Percentiles rank a stretch among this genome's conserved stretches.
These are phyloP conservation scores for Hydropsyche tenuis DNA, from an alignment of 1,140 invertebrate species.

Conservation along the genomic window DNA sequence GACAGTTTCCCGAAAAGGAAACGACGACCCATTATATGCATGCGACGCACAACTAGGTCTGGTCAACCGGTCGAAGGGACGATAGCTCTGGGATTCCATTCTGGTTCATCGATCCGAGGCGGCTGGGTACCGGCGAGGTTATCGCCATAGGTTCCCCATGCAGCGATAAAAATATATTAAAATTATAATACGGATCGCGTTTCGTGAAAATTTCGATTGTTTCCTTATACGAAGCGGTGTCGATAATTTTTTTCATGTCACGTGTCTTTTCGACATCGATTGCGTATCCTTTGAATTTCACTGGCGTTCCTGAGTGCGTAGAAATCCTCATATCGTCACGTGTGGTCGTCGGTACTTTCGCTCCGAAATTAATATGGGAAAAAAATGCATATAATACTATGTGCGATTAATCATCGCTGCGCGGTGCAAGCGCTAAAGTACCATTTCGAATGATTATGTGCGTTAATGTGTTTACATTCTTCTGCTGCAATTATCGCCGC, in stretches of 20 bases:
- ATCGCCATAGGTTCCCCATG: neutral
- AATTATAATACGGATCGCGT: no score
- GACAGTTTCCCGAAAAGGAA: constrained; percentile 8
- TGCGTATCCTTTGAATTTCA: neutral
- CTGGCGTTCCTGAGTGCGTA: neutral
- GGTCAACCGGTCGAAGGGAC: neutral
- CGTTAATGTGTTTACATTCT: constrained; percentile 22
- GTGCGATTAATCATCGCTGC: neutral
- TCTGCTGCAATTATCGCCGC: neutral
- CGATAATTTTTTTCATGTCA: constrained; percentile 13
- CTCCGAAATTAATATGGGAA: neutral
- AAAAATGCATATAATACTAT: neutral
- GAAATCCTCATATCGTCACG: constrained; percentile 17
- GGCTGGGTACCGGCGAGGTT: neutral
- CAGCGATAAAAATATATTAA: neutral
- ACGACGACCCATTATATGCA: no score
- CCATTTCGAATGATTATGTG: neutral
- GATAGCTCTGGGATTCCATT: constrained; percentile 10
- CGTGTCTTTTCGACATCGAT: neutral
- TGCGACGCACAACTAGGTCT: neutral
- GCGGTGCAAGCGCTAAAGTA: neutral
- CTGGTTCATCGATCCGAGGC: constrained; percentile 9
- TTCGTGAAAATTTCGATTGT: no score
- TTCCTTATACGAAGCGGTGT: no score
- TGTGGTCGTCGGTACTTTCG: neutral